Evolutionary conservation across 2,888 invertebrate species (phyloP).

Genomic region (Diogma glabrata): DNA sequence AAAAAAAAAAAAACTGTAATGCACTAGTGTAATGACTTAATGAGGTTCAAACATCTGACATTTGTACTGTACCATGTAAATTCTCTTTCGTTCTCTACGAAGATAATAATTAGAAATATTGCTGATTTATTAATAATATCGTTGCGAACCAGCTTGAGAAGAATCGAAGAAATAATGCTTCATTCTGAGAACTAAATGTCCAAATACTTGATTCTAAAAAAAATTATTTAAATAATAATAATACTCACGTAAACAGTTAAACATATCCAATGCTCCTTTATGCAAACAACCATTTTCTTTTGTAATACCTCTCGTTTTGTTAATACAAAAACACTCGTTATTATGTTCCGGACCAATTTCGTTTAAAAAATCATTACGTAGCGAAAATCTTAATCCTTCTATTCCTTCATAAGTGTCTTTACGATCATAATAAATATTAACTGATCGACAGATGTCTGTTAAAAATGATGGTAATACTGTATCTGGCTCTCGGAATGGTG

Average conservation of each 20-base stretch:
- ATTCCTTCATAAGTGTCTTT: constrained; percentile 45
- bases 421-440: constrained; percentile 44
- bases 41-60: no score
- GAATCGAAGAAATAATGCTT: no score
- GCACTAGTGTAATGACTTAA: no score
- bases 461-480: constrained; percentile 29
- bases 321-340: constrained; percentile 55
- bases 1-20: no score
- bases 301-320: constrained; percentile 37
- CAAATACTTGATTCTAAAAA: no score
- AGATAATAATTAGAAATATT: no score
- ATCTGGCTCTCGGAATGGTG: constrained; percentile 45
- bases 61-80: no score
- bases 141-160: no score
- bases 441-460: constrained; percentile 34
- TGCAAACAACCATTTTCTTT: constrained; percentile 47
- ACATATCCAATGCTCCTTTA: constrained; percentile 49
- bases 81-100: no score
- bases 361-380: constrained; percentile 46
- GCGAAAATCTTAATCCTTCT: constrained; percentile 43
- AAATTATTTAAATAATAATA: no score
- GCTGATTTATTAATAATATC: no score
- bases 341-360: constrained; percentile 40
- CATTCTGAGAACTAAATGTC: no score
- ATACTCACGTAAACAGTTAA: constrained; percentile 46